Base-by-base conservation (phyloP, 2,113 vertebrate species). In the Prinia subflava region DNA sequence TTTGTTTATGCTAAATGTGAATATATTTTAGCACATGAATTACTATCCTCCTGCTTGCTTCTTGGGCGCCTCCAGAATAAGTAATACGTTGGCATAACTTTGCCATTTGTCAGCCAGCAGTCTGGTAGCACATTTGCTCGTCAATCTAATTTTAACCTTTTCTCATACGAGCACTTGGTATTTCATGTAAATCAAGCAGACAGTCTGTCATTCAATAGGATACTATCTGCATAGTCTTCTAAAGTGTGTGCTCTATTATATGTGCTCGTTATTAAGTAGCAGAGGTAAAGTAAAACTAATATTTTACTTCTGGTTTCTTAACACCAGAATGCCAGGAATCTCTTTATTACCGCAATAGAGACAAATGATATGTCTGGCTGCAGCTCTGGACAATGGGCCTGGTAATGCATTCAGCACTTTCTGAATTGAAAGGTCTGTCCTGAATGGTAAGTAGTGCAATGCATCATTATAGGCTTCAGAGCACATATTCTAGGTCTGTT, bases 111-210 rank as follows among this genome's bases (percentile, higher is more conserved):
- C 98, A 98, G 98, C 98, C 97, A 98, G 98, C 97, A 98, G 98
- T 97, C 98, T 97, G 97, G 94, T 97, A 96, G 97, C 98, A 98
- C 98, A 98, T 98, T 98, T 98, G 98, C 97, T 98, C 97, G 97
- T 98, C 98, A 98, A 98, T 98, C 98, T 98, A 98, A 98, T 97
- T 97, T 97, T 98, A 98, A 98, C 98, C 97, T 97, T 98, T 98
- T 97, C 97, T 98, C 97, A 83, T 97, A 91, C 52, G 7, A 94
- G 97, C 98, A 97, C 97, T 98, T 98, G 98, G 96, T 97, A 96
- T 96, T 97, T 95, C 95, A 89, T 98, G 97, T 98, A 97, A 97
- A 98, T 97, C 97, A 96, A 96, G 63, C 98, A 98, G 98, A 96
- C 98, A 90, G 95, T 97, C 98, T 98, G 97, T 98, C 98, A 98